phyloP scores from a whole-genome alignment of 2,888 invertebrate genomes.

The Chloroclysta siterata region DNA sequence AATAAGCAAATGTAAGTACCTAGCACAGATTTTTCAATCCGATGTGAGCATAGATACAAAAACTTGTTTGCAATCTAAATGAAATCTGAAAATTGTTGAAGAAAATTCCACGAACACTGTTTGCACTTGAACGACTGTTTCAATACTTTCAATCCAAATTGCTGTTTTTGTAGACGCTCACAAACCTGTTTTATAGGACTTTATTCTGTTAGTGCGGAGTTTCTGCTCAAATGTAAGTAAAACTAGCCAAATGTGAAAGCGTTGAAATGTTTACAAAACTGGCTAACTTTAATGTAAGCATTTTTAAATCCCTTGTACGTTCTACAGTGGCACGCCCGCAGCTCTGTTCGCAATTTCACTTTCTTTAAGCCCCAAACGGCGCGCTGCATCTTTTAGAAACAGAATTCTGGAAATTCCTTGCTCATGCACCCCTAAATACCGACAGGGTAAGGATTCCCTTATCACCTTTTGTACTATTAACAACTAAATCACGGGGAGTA shows the following conservation, averaged over 20 bases:
- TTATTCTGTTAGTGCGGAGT: constrained; percentile 25
- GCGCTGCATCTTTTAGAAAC: too few species aligned
- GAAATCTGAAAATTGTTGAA: constrained; percentile 24
- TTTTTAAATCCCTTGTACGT: neutral
- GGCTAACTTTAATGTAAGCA: neutral
- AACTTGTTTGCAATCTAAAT: constrained; percentile 24
- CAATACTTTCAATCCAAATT: constrained; percentile 27
- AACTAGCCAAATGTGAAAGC: constrained; percentile 12
- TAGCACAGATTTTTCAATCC: constrained; percentile 10
- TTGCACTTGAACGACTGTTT: constrained; percentile 18
- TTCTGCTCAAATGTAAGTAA: constrained; percentile 15
- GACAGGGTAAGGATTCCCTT: too few species aligned
- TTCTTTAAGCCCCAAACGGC: neutral
- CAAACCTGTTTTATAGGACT: constrained; percentile 36
- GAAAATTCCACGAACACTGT: constrained; percentile 23
- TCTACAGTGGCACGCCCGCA: neutral
- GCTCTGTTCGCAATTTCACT: neutral
- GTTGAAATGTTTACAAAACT: neutral
- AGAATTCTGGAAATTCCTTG: too few species aligned
- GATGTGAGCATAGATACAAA: constrained; percentile 14
- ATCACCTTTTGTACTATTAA: too few species aligned
- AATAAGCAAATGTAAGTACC: too few species aligned
- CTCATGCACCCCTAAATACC: too few species aligned
- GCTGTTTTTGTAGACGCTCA: constrained; percentile 37
- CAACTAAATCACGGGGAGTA: too few species aligned